Evolutionary conservation across 2,888 invertebrate species (phyloP).

Genomic region (Callyntrura guangdongensis): DNA sequence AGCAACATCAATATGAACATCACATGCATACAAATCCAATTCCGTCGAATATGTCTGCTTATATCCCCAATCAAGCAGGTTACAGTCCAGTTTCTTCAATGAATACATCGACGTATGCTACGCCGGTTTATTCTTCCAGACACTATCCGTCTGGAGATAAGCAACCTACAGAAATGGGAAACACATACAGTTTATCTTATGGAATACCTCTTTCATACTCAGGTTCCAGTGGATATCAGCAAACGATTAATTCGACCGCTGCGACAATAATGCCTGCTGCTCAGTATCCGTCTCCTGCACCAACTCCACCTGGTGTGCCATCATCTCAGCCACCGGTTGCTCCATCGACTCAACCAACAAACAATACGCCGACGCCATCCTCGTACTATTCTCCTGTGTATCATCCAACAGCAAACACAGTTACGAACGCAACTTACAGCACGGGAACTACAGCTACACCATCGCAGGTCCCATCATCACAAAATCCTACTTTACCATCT

Average conservation of each 20-base stretch:
- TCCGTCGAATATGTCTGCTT: conserved; percentile 33
- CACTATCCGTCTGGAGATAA: conserved; percentile 32
- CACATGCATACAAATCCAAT: not conserved
- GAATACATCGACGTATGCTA: conserved; percentile 47
- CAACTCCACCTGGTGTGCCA: not conserved
- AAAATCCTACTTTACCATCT: not conserved
- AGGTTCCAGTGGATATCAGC: conserved; percentile 39
- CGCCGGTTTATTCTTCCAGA: conserved; percentile 50
- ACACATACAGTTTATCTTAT: conserved; percentile 48
- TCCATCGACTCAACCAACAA: not conserved
- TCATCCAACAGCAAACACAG: conserved; percentile 62
- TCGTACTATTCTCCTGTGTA: conserved; percentile 38
- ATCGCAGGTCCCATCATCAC: conserved; percentile 7
- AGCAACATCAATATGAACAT: not conserved
- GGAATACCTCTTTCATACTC: conserved; percentile 47
- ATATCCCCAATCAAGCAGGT: conserved; percentile 71
- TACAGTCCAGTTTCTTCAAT: conserved; percentile 57
- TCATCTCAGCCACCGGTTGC: not conserved
- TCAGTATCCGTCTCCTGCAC: conserved; percentile 30
- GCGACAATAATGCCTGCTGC: not conserved
- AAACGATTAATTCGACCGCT: not conserved
- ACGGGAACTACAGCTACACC: conserved; percentile 57
- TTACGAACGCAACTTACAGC: conserved; percentile 64
- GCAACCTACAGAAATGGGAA: not conserved
- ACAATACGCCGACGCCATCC: not conserved